Base-by-base conservation (phyloP, 2,888 invertebrate species). In the Octonoba sinensis region DNA sequence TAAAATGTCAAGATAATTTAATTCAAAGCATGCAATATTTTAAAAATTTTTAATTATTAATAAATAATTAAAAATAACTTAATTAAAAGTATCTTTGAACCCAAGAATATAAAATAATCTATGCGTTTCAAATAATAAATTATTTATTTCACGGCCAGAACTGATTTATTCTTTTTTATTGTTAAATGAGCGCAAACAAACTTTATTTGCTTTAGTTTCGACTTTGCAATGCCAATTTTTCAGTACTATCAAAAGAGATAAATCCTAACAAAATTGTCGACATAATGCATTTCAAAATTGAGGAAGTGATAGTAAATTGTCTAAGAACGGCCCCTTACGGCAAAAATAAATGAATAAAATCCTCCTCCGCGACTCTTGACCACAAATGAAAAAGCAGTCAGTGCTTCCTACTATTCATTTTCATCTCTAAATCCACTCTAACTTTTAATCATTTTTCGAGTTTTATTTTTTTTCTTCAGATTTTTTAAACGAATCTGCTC, bases 321-420 rank as follows among this genome's bases (percentile, higher is more conserved):
- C 22, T 4, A 24, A 16, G 22, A 16, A 24, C 24, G 24, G 13
- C 22, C 59, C 59, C 59, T 16, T 36, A 36, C 16, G 24, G 62
- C 13, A 36, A 36, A 62, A 36, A 36, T 62, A 62, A 62, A 62
- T 62, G 62, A 36, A 62, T n/a, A 36, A 62, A 62, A 57, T 13
- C 57, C 57, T 20, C 57, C 57, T 57, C 18, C 57, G 36, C 36
- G 15, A 18, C 22, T 24, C 22, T 57, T 22, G 57, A 57, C 57
- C 36, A 36, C 20, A 20, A 57, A 57, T 18, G 22, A 73, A 54
- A n/a, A 27, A 44, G 65, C 56, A 51, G 62, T 54, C 46, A 44
- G 36, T 11, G 65, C 47, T 65, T 74, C 74, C n/a, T 46, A 46
- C 65, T 56, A 66, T 66, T 66, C 64, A 74, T 65, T 65, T 36